These are phyloP conservation scores for Formica exsecta DNA, from an alignment of 1,140 invertebrate species.

Conservation along the genomic window DNA sequence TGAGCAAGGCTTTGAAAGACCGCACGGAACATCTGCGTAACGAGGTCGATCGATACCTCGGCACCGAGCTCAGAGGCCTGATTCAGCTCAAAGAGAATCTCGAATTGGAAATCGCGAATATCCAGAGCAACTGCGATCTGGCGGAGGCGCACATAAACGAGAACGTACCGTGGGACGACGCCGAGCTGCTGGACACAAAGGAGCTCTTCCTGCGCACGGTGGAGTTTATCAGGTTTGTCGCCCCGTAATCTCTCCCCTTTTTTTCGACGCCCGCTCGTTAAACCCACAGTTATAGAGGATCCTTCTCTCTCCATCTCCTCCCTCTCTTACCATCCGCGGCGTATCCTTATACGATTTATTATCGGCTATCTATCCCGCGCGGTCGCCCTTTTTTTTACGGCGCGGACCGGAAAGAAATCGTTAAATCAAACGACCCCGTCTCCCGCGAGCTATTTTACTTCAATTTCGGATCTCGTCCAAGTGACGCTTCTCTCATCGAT, in stretches of 20 bases:
- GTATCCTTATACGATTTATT: constrained; percentile 41
- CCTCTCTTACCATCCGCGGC: neutral
- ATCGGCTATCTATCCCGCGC: constrained; percentile 48
- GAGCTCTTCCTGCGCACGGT: constrained; percentile 97
- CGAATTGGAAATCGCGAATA: constrained; percentile 96
- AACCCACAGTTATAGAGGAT: neutral
- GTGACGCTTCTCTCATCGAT: neutral
- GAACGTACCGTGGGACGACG: constrained; percentile 95
- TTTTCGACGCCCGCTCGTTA: constrained; percentile 24
- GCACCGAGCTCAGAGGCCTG: constrained; percentile 93
- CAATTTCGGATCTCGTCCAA: neutral
- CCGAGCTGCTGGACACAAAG: constrained; percentile 96
- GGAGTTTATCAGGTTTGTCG: constrained; percentile 91
- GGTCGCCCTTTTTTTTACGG: too few species aligned
- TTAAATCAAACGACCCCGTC: constrained; percentile 20
- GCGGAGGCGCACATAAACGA: constrained; percentile 97
- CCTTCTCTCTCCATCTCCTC: too few species aligned
- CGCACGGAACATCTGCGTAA: constrained; percentile 94
- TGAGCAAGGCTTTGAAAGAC: constrained; percentile 96
- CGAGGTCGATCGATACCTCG: constrained; percentile 96
- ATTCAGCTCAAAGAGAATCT: constrained; percentile 96
- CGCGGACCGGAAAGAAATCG: constrained; percentile 12
- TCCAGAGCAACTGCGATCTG: constrained; percentile 97
- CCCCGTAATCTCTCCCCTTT: neutral
- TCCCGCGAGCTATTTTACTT: constrained; percentile 39